phyloP scores from a whole-genome alignment of 1,140 invertebrate species.

The Lerema accius region DNA sequence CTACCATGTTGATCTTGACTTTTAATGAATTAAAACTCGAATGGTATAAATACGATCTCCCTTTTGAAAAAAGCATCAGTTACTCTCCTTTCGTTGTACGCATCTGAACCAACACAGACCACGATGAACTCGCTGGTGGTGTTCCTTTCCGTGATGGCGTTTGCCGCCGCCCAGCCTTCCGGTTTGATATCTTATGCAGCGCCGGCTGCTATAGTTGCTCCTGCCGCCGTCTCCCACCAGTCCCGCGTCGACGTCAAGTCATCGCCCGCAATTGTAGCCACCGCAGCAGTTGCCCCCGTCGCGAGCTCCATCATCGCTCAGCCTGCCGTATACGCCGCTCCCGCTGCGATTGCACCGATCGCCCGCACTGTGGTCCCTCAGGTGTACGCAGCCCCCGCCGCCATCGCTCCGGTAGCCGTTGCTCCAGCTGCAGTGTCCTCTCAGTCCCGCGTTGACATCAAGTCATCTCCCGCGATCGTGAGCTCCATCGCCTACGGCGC shows the following conservation, averaged over 20 bases:
- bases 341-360: no score
- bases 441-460: constrained; percentile 68
- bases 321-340: constrained; percentile 36
- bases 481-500: constrained; percentile 54
- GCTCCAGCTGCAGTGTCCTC: constrained; percentile 60
- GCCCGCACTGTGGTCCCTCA: no score
- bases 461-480: constrained; percentile 58
- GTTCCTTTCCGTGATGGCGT: constrained; percentile 82
- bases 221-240: constrained; percentile 54
- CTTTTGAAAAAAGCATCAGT: constrained; percentile 71
- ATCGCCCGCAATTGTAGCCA: constrained; percentile 49
- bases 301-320: constrained; percentile 41
- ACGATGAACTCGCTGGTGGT: constrained; percentile 82
- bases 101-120: constrained; percentile 79
- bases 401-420: constrained; percentile 44
- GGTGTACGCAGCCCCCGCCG: constrained; percentile 41
- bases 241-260: constrained; percentile 56
- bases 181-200: constrained; percentile 50
- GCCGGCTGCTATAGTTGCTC: constrained; percentile 43
- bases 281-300: constrained; percentile 45
- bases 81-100: constrained; percentile 51
- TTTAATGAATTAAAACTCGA: constrained; percentile 54
- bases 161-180: constrained; percentile 70
- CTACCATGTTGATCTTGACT: constrained; percentile 69
- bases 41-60: constrained; percentile 67